These are phyloP conservation scores for Bellardia pandia DNA, from an alignment of 2,888 invertebrate species.

Conservation along the genomic window DNA sequence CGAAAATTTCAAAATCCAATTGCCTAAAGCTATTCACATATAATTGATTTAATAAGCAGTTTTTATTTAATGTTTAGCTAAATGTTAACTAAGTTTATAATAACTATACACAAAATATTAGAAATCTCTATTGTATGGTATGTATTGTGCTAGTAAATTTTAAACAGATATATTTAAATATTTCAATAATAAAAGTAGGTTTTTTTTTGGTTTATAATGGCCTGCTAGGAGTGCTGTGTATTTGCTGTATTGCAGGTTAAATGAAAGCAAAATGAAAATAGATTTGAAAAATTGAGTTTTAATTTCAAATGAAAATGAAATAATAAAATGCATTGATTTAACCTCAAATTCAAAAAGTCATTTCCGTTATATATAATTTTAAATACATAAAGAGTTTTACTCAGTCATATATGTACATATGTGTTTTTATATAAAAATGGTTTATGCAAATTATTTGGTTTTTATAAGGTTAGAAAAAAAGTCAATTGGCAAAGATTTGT, in stretches of 20 bases:
- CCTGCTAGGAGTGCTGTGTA: not conserved
- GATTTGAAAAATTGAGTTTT: conserved; percentile 14
- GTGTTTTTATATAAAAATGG: not conserved
- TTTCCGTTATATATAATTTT: conserved; percentile 59
- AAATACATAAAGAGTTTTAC: not conserved
- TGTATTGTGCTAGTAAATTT: conserved; percentile 15
- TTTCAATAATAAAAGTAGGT: not conserved
- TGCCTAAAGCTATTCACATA: conserved; percentile 35
- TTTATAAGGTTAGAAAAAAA: not conserved
- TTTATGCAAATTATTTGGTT: not conserved
- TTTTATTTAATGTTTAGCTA: not conserved
- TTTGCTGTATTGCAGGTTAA: not conserved
- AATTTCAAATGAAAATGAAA: conserved; percentile 62
- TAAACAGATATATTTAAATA: too few species aligned
- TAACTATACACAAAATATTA: too few species aligned
- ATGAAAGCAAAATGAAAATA: not conserved
- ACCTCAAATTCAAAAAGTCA: conserved; percentile 69
- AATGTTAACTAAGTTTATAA: not conserved
- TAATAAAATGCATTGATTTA: conserved; percentile 67
- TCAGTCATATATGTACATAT: not conserved
- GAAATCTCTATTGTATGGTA: not conserved
- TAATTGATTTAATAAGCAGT: conserved; percentile 40
- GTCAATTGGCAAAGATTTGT: too few species aligned
- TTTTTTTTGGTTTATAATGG: not conserved
- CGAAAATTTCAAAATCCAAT: not conserved